Evolutionary conservation across 2,797 vertebrate species (phyloP).

Genomic region (Chloroceryle amazona): DNA sequence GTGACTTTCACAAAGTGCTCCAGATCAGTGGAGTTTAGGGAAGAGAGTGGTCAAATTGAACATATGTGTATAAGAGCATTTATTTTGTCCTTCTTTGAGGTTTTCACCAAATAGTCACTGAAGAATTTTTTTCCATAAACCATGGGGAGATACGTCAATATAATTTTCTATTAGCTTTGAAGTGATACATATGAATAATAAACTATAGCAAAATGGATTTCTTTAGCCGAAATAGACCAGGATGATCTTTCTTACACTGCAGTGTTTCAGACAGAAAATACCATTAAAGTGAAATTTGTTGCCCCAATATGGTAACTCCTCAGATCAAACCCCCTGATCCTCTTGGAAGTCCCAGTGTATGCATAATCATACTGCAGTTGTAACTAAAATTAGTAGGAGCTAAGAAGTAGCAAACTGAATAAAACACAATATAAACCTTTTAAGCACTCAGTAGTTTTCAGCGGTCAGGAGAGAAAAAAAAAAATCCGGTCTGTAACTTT

Average conservation of each 20-base stretch:
- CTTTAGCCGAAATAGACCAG: background rate
- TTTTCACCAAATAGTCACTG: background rate
- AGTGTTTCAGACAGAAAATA: background rate
- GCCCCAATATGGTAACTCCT: background rate
- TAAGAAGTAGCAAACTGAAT: background rate
- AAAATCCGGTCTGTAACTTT: background rate
- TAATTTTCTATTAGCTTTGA: background rate
- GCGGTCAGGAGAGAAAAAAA: too few species aligned
- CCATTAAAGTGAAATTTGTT: background rate
- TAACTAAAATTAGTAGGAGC: background rate
- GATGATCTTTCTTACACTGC: background rate
- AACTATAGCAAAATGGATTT: background rate
- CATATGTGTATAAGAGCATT: background rate
- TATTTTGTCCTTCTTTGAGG: background rate
- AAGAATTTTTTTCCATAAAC: background rate
- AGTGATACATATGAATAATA: background rate
- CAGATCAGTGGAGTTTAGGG: background rate
- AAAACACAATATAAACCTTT: background rate
- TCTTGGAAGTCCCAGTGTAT: background rate
- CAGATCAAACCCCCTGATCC: background rate
- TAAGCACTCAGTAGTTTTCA: background rate
- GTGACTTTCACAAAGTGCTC: accelerated
- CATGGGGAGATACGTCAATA: background rate
- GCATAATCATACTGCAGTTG: background rate
- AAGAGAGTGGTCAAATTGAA: background rate